A percentile compares a stretch with the other conserved stretches of the same genome.
These are phyloP conservation scores for Carcinoscorpius rotundicauda DNA, from an alignment of 1,140 invertebrate species.

Conservation along the genomic window DNA sequence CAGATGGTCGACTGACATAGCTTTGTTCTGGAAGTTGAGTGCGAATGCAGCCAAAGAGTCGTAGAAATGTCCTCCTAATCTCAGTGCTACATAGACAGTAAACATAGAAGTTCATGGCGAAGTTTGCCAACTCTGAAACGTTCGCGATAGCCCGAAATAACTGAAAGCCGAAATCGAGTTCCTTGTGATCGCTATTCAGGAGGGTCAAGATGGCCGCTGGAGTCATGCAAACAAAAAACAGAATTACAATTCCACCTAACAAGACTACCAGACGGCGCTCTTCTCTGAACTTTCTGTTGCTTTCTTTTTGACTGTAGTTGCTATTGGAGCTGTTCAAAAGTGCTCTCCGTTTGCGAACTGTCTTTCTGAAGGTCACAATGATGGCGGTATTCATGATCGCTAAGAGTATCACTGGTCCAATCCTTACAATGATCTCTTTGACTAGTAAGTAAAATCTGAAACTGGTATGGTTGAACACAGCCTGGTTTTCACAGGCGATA, in stretches of 20 bases:
- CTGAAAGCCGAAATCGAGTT: conserved; percentile 35
- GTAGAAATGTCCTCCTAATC: conserved; percentile 52
- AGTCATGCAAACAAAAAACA: conserved; percentile 61
- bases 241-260: conserved; percentile 53
- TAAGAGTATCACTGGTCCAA: conserved; percentile 48
- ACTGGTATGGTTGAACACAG: conserved; percentile 18
- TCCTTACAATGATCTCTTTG: conserved; percentile 26
- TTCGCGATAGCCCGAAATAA: conserved; percentile 59
- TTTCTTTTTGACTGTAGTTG: conserved; percentile 15
- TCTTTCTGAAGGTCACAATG: conserved; percentile 49
- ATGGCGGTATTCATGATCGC: conserved; percentile 54
- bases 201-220: conserved; percentile 57
- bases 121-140: conserved; percentile 57
- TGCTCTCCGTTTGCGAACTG: conserved; percentile 45
- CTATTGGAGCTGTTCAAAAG: too few species aligned
- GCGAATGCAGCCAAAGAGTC: conserved; percentile 24
- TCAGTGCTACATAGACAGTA: conserved; percentile 63
- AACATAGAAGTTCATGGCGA: conserved; percentile 64
- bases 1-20: too few species aligned
- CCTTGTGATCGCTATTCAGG: conserved; percentile 28
- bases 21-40: too few species aligned
- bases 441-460: conserved; percentile 27
- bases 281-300: conserved; percentile 43
- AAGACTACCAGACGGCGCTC: conserved; percentile 53
- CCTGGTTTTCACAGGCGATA: conserved; percentile 21